Evolutionary conservation across 2,888 invertebrate genomes (phyloP).

Genomic region (Cantharis nigra): DNA sequence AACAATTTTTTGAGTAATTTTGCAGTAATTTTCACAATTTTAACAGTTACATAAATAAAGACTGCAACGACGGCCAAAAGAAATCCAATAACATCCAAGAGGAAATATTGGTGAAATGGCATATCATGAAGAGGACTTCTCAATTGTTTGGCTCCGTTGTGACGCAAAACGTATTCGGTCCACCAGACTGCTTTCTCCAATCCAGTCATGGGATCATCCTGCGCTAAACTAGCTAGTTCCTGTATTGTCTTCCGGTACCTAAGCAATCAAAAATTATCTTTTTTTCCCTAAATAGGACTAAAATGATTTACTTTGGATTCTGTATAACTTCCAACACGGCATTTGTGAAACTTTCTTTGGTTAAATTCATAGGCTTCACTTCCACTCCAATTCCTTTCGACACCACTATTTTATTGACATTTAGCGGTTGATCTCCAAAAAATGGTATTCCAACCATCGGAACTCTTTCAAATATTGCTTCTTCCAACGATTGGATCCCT

Average conservation of each 20-base stretch:
- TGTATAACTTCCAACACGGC: slow-evolving; percentile 39
- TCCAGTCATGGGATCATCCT: slow-evolving; percentile 11
- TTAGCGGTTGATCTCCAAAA: background rate
- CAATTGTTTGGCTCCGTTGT: background rate
- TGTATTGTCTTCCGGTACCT: background rate
- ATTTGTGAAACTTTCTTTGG: background rate
- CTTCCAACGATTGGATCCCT: background rate
- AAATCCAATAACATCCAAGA: background rate
- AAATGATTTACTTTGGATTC: slow-evolving; percentile 35
- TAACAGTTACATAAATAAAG: background rate
- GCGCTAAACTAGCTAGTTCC: background rate
- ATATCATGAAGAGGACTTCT: background rate
- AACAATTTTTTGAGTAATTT: background rate
- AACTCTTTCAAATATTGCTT: background rate
- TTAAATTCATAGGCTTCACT: background rate
- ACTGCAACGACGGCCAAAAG: background rate
- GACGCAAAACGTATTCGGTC: background rate
- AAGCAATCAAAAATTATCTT: background rate
- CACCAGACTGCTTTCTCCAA: background rate
- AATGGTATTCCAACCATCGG: background rate
- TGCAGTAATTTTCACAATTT: background rate
- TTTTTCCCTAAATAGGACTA: background rate
- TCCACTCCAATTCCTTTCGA: background rate
- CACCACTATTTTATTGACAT: background rate
- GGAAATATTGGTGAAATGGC: background rate